Base-by-base conservation (phyloP, 2,888 invertebrate genomes). In the Luperina testacea region DNA sequence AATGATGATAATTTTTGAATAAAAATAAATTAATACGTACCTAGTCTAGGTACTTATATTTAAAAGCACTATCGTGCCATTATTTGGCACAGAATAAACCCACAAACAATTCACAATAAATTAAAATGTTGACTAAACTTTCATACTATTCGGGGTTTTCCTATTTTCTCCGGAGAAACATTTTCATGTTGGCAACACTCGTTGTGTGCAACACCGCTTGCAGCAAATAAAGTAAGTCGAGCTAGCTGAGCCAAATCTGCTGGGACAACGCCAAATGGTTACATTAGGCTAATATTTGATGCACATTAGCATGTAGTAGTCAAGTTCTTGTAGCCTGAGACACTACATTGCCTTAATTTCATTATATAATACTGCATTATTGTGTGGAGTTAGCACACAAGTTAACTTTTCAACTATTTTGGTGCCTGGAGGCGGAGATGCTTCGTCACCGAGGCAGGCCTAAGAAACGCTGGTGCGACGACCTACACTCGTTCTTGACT, bases 221-320 rank as follows among this genome's bases (percentile, higher is more conserved):
- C 83, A 85, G 80, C 89, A 88, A 90, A 87, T 90, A 91, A 89
- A 91, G 82, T 87, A 86, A 80, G 79, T 75, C 77, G 53, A 87
- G 87, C 85, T 88, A 87, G 89, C 89, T 83, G 90, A 88, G 90
- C 92, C 91, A 92, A 92, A 91, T 90, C 87, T 84, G 86, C 89
- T 94, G 94, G 93, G 89, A 81, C 75, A 70, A 69, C 65, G 93
- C 94, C 94, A 94, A 94, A 94, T 93, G 90, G 92, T 89, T 85
- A 84, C 90, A 93, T 94, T 92, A 92, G 81, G 90, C 90, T 93
- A 93, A 93, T 93, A 93, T 93, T 91, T 93, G 92, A 94, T 92
- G 91, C 91, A 89, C 86, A 89, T 87, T 85, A 84, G 63, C 74
- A 78, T 79, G 61, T 67, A 75, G 59, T 69, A 73, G 27, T 68